Evolutionary conservation across 2,888 invertebrate genomes (phyloP), one percentile per base, ranked within the genome.

Genomic region (Amphipyra berbera): DNA sequence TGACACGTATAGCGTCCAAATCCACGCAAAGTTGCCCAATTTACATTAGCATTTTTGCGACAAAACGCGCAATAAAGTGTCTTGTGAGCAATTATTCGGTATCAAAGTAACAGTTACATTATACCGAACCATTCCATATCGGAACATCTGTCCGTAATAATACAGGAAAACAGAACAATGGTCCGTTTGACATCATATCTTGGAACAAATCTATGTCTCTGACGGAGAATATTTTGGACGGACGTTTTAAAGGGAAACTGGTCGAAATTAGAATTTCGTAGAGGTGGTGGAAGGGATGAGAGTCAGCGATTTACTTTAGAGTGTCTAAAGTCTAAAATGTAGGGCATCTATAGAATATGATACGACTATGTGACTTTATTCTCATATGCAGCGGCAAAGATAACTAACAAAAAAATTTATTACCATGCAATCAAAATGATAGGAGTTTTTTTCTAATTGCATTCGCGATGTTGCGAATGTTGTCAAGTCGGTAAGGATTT

Each of bases 191-290:
- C 85, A 84, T 82, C 86, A 84, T 91, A 93, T 93, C 93, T 79
- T 70, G 63, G 73, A 71, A 85, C 81, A 82, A 85, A 93, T 93
- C 92, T 92, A 84, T 85, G 90, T 90, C 82, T 87, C 83, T 90
- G 89, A 82, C 84, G 88, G 88, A 85, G 89, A 90, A 90, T 89
- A 90, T 93, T 91, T 91, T 85, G 90, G 88, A 82, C 86, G 88
- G 86, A 83, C 87, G 87, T 85, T 89, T 90, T 89, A 86, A 89
- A 90, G 90, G 91, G 91, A 90, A 91, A 90, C 89, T 79, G 81
- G 55, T 84, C 81, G 75, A 86, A 92, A 93, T 92, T 93, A 89
- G 89, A 89, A 89, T 90, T 89, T 76, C 83, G 81, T 84, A 79
- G 82, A 60, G 80, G 48, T 57, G 76, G 85, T 71, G 0, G 35